Percentiles rank a stretch among this genome's conserved stretches.
Evolutionary conservation across 2,888 invertebrate species (phyloP).

Genomic region (Ormia ochracea): DNA sequence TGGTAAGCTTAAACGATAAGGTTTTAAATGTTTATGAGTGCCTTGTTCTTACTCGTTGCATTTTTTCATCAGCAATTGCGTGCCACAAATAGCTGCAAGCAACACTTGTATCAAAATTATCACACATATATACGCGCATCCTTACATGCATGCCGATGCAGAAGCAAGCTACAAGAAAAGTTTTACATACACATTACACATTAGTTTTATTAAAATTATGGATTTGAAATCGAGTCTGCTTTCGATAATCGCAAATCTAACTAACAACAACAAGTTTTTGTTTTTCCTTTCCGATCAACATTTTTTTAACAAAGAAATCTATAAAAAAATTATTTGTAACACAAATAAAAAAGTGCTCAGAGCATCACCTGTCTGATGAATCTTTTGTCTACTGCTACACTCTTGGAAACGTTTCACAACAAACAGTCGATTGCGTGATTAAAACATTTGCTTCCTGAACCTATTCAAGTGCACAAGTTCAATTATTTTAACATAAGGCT

Average conservation of each 20-base stretch:
- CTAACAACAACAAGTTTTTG: background rate
- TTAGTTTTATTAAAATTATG: constrained; percentile 42
- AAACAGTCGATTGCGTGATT: constrained; percentile 69
- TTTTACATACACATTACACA: background rate
- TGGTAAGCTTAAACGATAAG: background rate
- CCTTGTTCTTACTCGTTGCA: background rate
- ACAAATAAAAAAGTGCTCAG: background rate
- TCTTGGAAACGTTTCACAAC: background rate
- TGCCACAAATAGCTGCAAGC: constrained; percentile 39
- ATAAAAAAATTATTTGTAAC: background rate
- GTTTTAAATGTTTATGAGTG: constrained; percentile 8
- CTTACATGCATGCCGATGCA: background rate
- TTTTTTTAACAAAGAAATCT: constrained; percentile 9
- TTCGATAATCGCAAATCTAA: background rate
- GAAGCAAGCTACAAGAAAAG: background rate
- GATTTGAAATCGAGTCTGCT: constrained; percentile 1
- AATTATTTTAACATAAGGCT: background rate
- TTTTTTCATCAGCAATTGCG: constrained; percentile 33
- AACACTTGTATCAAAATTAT: background rate
- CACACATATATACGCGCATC: background rate
- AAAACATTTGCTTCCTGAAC: constrained; percentile 73
- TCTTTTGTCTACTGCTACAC: constrained; percentile 32
- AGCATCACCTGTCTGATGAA: constrained; percentile 56
- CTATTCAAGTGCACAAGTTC: constrained; percentile 10
- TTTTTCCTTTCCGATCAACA: background rate